Conservation (phyloP, 2,888 invertebrate species). For the Ligdia adustata region DNA sequence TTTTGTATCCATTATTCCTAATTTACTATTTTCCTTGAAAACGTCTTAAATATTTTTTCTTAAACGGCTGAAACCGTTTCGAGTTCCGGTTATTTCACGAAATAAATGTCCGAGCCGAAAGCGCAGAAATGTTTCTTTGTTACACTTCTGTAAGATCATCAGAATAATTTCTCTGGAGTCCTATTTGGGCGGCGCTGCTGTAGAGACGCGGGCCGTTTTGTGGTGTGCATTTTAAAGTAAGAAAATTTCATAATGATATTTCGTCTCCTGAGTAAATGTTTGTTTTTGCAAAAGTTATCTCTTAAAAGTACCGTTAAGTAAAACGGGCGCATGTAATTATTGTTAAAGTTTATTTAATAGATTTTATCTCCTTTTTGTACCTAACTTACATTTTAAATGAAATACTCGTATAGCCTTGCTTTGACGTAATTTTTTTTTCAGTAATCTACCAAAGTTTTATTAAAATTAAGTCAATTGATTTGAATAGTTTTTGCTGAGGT, state of each 20-base stretch:
- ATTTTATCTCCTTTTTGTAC: no score
- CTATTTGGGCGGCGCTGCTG: slow-evolving; percentile 27
- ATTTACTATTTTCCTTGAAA: no score
- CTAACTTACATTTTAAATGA: no score
- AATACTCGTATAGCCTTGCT: no score
- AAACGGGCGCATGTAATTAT: no score
- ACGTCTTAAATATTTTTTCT: background rate
- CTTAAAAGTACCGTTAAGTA: no score
- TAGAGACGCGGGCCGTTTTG: slow-evolving; percentile 25
- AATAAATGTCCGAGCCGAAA: slow-evolving; percentile 26
- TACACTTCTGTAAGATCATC: slow-evolving; percentile 36
- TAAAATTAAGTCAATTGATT: no score
- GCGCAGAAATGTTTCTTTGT: slow-evolving; percentile 28
- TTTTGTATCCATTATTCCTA: no score
- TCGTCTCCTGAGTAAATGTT: background rate
- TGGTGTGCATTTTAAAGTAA: slow-evolving; percentile 27
- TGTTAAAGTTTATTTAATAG: no score
- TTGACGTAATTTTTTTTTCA: no score
- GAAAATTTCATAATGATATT: slow-evolving; percentile 10
- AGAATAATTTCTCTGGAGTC: slow-evolving; percentile 37
- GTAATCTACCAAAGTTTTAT: no score
- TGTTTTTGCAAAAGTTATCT: slow-evolving; percentile 4
- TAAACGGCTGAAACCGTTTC: slow-evolving; percentile 2
- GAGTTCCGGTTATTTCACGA: slow-evolving; percentile 23
- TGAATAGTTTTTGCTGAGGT: no score